Conservation (phyloP, 2,797 vertebrate genomes). For the Fundulus diaphanus region DNA sequence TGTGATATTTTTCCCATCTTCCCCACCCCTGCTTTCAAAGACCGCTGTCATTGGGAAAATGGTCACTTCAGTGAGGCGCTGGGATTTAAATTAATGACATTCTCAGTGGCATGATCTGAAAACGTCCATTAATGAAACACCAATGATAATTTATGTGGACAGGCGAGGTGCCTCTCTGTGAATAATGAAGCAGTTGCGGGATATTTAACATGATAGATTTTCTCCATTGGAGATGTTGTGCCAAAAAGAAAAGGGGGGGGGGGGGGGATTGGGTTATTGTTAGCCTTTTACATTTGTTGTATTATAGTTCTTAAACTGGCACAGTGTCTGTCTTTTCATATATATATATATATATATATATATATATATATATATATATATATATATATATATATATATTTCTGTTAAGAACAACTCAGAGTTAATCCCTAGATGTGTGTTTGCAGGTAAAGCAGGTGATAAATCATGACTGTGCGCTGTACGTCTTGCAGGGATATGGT, state of each 20-base stretch:
- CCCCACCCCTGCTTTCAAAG: conserved; percentile 47
- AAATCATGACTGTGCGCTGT: conserved; percentile 43
- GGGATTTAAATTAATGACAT: conserved; percentile 66
- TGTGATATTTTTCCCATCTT: background rate
- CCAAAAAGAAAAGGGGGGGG: conserved; percentile 34
- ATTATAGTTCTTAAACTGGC: conserved; percentile 42
- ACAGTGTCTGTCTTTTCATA: conserved; percentile 5
- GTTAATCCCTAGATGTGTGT: conserved; percentile 37
- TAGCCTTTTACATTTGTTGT: conserved; percentile 34
- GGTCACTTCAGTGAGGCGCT: conserved; percentile 42
- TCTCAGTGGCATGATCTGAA: conserved; percentile 63
- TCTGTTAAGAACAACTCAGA: conserved; percentile 37
- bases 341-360: conserved; percentile 3
- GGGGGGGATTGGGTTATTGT: conserved; percentile 18
- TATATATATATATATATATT: background rate
- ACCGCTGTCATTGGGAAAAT: conserved; percentile 49
- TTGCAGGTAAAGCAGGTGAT: conserved; percentile 41
- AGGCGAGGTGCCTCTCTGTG: conserved; percentile 66
- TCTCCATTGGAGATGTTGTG: conserved; percentile 50
- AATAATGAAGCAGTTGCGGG: conserved; percentile 70
- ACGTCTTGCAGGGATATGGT: conserved; percentile 31
- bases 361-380: conserved; percentile 1
- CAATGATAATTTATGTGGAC: conserved; percentile 77
- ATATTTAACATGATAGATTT: conserved; percentile 76
- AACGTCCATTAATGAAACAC: conserved; percentile 71